Conservation (phyloP, 1,140 invertebrate species). For the Campodea augens region DNA sequence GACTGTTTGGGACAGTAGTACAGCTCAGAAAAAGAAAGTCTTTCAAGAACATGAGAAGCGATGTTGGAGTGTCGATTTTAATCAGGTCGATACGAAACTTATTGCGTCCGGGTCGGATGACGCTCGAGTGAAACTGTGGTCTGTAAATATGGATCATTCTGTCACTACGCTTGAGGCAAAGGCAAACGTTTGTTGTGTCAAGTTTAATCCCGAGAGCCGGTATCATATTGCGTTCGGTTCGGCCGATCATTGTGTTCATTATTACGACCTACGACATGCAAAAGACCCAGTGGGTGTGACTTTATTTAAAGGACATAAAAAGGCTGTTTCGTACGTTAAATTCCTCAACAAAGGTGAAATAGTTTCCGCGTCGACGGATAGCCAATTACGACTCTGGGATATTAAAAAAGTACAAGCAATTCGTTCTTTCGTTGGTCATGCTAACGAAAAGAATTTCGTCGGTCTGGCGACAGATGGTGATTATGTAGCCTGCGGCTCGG, state of each 20-base stretch:
- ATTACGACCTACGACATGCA: conserved; percentile 80
- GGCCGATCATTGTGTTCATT: conserved; percentile 92
- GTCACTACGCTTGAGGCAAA: conserved; percentile 72
- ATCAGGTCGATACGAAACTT: conserved; percentile 71
- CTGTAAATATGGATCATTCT: conserved; percentile 67
- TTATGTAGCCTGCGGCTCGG: conserved; percentile 87
- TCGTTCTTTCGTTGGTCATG: conserved; percentile 76
- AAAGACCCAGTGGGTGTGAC: conserved; percentile 58
- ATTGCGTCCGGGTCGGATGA: conserved; percentile 91
- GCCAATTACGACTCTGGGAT: conserved; percentile 84
- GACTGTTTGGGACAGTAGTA: conserved; percentile 78
- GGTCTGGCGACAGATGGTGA: conserved; percentile 88
- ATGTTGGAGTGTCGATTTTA: conserved; percentile 95
- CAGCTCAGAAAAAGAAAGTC: conserved; percentile 46
- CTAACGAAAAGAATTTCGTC: conserved; percentile 95
- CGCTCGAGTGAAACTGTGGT: conserved; percentile 85
- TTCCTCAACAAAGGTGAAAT: conserved; percentile 77
- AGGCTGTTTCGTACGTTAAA: conserved; percentile 91
- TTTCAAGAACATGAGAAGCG: conserved; percentile 87
- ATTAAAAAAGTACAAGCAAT: conserved; percentile 60
- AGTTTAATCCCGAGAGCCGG: conserved; percentile 79
- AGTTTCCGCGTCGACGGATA: conserved; percentile 89
- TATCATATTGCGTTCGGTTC: conserved; percentile 82
- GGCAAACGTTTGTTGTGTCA: conserved; percentile 91
- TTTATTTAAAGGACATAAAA: conserved; percentile 77